Evolutionary conservation across 64 coral and sea anemone genomes (phyloP).

Genomic region (Orbicella faveolata): DNA sequence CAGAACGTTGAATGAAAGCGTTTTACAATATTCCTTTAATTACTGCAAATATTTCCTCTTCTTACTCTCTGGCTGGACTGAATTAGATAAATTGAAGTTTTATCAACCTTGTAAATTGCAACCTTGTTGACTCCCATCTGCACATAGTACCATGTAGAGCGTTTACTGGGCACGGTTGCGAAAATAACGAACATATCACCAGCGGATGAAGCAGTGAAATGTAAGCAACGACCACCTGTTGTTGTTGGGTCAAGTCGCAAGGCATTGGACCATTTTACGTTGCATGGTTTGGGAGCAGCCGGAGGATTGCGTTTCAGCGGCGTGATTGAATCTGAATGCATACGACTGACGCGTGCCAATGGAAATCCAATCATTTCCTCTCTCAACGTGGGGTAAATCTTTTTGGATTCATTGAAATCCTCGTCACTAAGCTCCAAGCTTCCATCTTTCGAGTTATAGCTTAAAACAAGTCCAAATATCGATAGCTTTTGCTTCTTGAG

Average conservation of each 20-base stretch:
- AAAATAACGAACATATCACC: constrained; percentile 31
- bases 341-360: neutral
- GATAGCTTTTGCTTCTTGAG: constrained; percentile 20
- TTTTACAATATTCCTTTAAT: no score
- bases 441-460: constrained; percentile 20
- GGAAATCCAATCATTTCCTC: neutral
- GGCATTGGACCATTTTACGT: constrained; percentile 37
- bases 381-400: neutral
- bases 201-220: constrained; percentile 46
- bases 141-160: constrained; percentile 1
- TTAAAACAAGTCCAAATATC: constrained; percentile 58
- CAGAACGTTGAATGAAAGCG: no score
- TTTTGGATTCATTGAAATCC: constrained; percentile 15
- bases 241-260: constrained; percentile 30
- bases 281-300: neutral
- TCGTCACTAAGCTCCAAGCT: neutral
- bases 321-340: neutral
- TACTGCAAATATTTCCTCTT: no score
- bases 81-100: neutral
- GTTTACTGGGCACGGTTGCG: neutral
- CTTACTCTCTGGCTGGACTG: no score
- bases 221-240: constrained; percentile 23
- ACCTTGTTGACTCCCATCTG: neutral
- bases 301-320: neutral
- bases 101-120: neutral